phyloP scores from a whole-genome alignment of 2,888 invertebrate species.

The Caprella mutica region DNA sequence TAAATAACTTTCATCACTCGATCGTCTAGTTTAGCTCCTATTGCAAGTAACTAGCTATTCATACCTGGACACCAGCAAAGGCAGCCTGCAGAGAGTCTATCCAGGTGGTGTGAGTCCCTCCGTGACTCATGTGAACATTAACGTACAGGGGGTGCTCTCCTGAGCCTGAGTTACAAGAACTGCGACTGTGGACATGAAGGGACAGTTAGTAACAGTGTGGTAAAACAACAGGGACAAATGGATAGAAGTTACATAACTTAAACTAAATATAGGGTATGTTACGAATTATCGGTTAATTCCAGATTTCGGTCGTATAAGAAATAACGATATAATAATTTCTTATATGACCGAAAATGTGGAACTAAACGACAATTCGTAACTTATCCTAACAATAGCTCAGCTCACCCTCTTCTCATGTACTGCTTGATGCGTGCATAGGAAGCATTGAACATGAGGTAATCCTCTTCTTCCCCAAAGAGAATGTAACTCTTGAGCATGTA shows the following conservation, averaged over 20 bases:
- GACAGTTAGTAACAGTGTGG: too few relatives aligned
- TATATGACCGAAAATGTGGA: too few relatives aligned
- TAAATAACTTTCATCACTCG: too few relatives aligned
- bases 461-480: conserved; percentile 49
- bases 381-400: too few relatives aligned
- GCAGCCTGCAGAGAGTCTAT: conserved; percentile 52
- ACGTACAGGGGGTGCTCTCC: conserved; percentile 53
- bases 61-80: conserved; percentile 41
- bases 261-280: too few relatives aligned
- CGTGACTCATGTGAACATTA: conserved; percentile 53
- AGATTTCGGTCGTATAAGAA: too few relatives aligned
- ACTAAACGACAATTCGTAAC: too few relatives aligned
- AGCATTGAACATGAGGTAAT: conserved; percentile 49
- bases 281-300: too few relatives aligned
- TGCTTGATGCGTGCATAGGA: conserved; percentile 47
- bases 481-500: conserved; percentile 93
- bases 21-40: too few relatives aligned
- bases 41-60: too few relatives aligned
- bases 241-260: neutral
- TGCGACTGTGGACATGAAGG: conserved; percentile 40
- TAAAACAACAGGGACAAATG: neutral
- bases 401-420: conserved; percentile 49
- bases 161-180: conserved; percentile 46
- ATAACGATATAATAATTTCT: too few relatives aligned
- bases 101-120: conserved; percentile 50